Conservation (phyloP, 2,888 invertebrate genomes). For the Nomada hirtipes region DNA sequence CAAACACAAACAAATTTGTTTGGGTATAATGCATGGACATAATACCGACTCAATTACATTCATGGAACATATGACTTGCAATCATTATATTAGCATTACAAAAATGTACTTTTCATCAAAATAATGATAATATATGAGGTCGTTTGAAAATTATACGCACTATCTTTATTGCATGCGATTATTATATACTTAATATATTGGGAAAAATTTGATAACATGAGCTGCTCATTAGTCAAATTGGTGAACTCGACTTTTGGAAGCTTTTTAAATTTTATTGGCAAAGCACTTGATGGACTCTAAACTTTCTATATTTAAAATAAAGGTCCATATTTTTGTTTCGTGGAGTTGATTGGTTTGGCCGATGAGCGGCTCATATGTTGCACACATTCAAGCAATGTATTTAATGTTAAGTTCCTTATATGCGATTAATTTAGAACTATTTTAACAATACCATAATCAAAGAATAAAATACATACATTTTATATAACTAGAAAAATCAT, state of each 20-base stretch:
- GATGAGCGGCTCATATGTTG: background rate
- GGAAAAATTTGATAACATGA: too few species aligned
- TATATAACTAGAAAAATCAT: background rate
- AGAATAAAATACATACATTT: conserved; percentile 17
- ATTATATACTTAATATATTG: conserved; percentile 1
- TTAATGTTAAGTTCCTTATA: background rate
- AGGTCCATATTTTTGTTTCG: too few species aligned
- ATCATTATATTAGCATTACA: background rate
- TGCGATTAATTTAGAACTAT: background rate
- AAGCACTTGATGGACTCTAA: too few species aligned
- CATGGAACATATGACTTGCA: background rate
- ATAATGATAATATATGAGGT: background rate
- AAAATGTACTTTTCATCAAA: background rate
- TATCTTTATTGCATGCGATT: conserved; percentile 36
- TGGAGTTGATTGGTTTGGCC: too few species aligned
- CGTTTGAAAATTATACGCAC: conserved; percentile 5
- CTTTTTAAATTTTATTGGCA: too few species aligned
- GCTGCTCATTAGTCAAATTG: too few species aligned
- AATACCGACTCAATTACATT: background rate
- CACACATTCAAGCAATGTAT: background rate
- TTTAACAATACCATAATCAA: background rate
- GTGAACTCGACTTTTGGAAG: too few species aligned
- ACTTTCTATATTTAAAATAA: too few species aligned
- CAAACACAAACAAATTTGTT: conserved; percentile 7
- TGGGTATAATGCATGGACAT: background rate